Base-by-base conservation (phyloP, 2,113 vertebrate genomes). In the Dasyornis broadbenti region DNA sequence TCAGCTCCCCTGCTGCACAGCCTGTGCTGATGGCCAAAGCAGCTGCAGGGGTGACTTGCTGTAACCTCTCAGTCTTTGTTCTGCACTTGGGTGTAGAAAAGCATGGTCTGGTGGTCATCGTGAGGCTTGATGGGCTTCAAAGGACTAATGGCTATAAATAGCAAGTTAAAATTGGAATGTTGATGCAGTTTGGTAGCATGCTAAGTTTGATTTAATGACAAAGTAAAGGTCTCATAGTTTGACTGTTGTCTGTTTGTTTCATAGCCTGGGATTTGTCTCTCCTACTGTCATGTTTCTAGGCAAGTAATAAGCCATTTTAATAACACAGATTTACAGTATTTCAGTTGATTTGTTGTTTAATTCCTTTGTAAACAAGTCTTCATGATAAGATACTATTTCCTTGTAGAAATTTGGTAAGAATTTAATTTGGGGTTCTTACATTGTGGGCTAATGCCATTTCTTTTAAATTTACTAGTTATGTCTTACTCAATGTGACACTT, bases 101-200 rank as follows among this genome's bases (percentile, higher is more conserved):
- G 21, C 20, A 1, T 5, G 8, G 1, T 19, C 33, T 21, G 15
- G 37, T 5, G 22, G 0, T 3, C 11, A 16, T 24, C 64, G 24
- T 23, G 35, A 12, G 66, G 23, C 23, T 60, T 53, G 37, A 1
- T 35, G 56, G 44, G 2, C 44, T 78, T 60, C 53, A 21, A 8
- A 63, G 53, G 53, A 33, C 56, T 42, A 1, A 11, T 33, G 42
- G 27, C 86, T 71, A 1, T 37, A 42, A 69, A 66, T 2, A 61
- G 37, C 15, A 39, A 53, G 9, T 44, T 11, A 28, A 27, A 28
- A 42, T 24, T 12, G 21, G 28, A 9, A 35, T 17, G 45, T 28
- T 49, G 31, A 6, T 82, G 80, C 23, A 33, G 26, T 50, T 56
- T 71, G 31, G 21, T 49, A 35, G 35, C 31, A 3, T 52, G 35